Base-by-base conservation (phyloP, 2,797 vertebrate species). In the Urocyon cinereoargenteus region DNA sequence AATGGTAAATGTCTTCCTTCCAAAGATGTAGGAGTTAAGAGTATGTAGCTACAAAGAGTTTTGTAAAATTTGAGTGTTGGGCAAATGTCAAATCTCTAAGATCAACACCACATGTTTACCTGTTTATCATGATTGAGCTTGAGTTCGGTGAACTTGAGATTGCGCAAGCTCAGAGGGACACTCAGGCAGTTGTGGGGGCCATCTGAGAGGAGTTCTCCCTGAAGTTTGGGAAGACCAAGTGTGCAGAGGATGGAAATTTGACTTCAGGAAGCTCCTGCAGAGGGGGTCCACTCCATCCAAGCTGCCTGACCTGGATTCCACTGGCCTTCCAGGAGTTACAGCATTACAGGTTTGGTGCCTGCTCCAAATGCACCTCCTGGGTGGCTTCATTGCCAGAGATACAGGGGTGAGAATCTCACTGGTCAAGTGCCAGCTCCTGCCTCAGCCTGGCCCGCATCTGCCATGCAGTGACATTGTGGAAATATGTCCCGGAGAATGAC, bases 281-380 rank as follows among this genome's bases (percentile, higher is more conserved):
- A 62, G n/a, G 21, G 24, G 2, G 31, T 21, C 19, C 10, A 12
- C 79, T 73, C 6, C 0, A 0, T 2, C 24, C 5, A 82, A 53
- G 16, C 59, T 19, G 12, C 22, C 31, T 66, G 21, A 73, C 5
- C 6, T 26, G n/a, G 18, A n/a, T 13, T 3, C 21, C 26, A 49
- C 19, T 3, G 9, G 34, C 14, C 53, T 45, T 77, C 24, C 6
- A 45, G 57, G 64, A 94, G 34, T 73, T 16, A 64, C 15, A 28
- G 49, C 21, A 68, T 2, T 40, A 36, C 5, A 3, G 21, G 28
- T 28, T 49, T 83, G 28, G 34, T n/a, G 66, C 36, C 14, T 51
- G 22, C 70, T 22, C 40, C 36, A 28, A 34, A 36, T 14, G 28
- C 45, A n/a, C 57, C 36, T 66, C 16, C 5, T n/a, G 9, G 34